Conservation (phyloP, 1,140 invertebrate species). For the Pseudobourletiella spinata region DNA sequence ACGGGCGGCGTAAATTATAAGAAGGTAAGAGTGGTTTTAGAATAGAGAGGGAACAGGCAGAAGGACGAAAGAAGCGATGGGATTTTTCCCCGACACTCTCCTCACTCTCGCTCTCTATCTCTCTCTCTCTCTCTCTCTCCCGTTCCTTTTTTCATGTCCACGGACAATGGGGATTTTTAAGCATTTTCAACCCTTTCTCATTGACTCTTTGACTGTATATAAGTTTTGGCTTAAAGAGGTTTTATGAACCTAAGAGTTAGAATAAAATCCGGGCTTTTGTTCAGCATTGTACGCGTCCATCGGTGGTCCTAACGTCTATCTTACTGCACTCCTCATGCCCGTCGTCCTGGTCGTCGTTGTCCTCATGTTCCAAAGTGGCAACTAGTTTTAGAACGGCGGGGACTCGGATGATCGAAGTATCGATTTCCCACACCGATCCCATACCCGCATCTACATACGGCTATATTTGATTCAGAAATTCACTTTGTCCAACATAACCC, state of each 20-base stretch:
- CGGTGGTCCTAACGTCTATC: slow-evolving; percentile 2
- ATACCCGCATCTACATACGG: too few relatives aligned
- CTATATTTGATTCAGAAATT: too few relatives aligned
- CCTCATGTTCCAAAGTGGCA: neutral
- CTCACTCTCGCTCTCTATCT: too few relatives aligned
- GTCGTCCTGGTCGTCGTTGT: neutral
- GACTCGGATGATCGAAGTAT: slow-evolving; percentile 8
- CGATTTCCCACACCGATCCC: slow-evolving; percentile 5
- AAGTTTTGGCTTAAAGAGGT: neutral
- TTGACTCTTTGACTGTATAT: slow-evolving; percentile 4
- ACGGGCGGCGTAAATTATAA: neutral
- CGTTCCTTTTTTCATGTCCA: neutral
- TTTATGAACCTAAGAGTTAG: neutral
- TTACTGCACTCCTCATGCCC: neutral
- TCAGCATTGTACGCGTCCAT: neutral
- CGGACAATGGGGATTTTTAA: neutral
- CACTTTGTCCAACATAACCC: too few relatives aligned
- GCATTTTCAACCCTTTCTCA: slow-evolving; percentile 7
- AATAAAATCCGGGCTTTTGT: neutral
- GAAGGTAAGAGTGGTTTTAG: neutral
- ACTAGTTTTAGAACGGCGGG: neutral
- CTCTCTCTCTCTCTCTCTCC: too few relatives aligned
- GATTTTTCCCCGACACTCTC: neutral
- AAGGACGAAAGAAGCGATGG: neutral
- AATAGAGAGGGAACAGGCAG: too few relatives aligned